phyloP scores from a whole-genome alignment of 2,888 invertebrate genomes.

The Acrobasis repandana region DNA sequence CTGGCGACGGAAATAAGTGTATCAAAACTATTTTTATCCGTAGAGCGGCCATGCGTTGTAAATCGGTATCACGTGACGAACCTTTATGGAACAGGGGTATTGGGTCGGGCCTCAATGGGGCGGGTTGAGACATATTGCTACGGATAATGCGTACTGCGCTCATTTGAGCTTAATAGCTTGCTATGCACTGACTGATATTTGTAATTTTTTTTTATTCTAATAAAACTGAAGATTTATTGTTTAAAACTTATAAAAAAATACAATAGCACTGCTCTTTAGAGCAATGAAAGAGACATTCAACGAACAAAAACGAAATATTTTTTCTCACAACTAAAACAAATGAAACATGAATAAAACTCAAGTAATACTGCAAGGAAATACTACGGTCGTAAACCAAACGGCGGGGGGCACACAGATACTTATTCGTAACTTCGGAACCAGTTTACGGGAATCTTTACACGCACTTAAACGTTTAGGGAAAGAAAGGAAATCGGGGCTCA shows the following conservation, averaged over 20 bases:
- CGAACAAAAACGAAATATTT: constrained; percentile 33
- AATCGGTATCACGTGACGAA: not conserved
- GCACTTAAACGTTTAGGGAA: constrained; percentile 21
- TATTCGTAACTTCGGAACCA: constrained; percentile 25
- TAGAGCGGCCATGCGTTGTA: not conserved
- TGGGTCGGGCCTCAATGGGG: not conserved
- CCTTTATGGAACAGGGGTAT: not conserved
- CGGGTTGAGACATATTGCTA: too few relatives aligned
- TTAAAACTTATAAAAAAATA: not conserved
- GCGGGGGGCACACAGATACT: constrained; percentile 33
- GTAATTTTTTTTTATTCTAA: too few relatives aligned
- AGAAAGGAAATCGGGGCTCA: constrained; percentile 20
- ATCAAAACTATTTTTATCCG: too few relatives aligned
- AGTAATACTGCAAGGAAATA: constrained; percentile 45
- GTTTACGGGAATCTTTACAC: not conserved
- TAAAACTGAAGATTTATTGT: too few relatives aligned
- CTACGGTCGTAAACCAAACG: constrained; percentile 47
- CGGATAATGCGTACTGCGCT: not conserved
- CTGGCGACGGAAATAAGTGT: too few relatives aligned
- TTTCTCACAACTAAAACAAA: constrained; percentile 41
- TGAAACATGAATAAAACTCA: constrained; percentile 51
- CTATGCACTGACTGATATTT: not conserved
- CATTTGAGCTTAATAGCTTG: not conserved
- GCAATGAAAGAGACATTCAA: constrained; percentile 30
- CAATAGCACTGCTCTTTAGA: not conserved